Evolutionary conservation across 2,888 invertebrate genomes (phyloP).

Genomic region (Fragum whitleyi): DNA sequence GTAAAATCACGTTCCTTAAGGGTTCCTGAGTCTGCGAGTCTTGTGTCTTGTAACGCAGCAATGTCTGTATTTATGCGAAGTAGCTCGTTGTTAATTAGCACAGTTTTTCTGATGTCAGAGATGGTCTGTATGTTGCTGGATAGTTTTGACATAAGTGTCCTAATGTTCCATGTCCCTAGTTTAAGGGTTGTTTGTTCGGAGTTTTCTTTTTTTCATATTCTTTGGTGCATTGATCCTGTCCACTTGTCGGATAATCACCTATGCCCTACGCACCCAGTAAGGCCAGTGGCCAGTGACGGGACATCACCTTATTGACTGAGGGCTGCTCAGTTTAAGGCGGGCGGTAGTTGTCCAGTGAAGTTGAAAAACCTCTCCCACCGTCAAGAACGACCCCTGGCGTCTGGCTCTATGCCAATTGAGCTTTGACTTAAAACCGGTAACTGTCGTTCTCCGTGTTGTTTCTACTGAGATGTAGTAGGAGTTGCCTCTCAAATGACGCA

Average conservation of each 20-base stretch:
- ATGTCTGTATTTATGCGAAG: conserved; percentile 14
- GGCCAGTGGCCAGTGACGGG: conserved; percentile 12
- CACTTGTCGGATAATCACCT: neutral
- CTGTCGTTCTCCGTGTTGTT: neutral
- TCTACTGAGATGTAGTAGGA: neutral
- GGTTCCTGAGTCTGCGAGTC: neutral
- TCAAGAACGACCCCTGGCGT: conserved; percentile 36
- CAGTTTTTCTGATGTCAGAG: conserved; percentile 11
- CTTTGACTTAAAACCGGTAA: conserved; percentile 17
- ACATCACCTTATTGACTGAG: conserved; percentile 29
- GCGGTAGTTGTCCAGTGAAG: conserved; percentile 17
- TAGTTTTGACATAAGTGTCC: conserved; percentile 5
- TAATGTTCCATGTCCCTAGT: neutral
- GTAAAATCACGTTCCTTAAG: neutral
- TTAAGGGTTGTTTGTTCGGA: neutral
- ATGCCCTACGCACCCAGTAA: conserved; percentile 13
- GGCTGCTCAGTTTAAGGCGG: conserved; percentile 26
- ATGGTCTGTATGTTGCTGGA: conserved; percentile 6
- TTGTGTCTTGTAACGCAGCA: conserved; percentile 10
- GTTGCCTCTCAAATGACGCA: neutral
- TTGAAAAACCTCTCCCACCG: too few species aligned
- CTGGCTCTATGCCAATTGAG: conserved; percentile 11
- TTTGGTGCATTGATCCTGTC: neutral
- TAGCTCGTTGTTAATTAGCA: too few species aligned
- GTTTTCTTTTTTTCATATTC: neutral